Percentiles rank a stretch among this genome's conserved stretches.
phyloP scores from a whole-genome alignment of 2,888 invertebrate genomes.

The Pollenia griseotomentosa region DNA sequence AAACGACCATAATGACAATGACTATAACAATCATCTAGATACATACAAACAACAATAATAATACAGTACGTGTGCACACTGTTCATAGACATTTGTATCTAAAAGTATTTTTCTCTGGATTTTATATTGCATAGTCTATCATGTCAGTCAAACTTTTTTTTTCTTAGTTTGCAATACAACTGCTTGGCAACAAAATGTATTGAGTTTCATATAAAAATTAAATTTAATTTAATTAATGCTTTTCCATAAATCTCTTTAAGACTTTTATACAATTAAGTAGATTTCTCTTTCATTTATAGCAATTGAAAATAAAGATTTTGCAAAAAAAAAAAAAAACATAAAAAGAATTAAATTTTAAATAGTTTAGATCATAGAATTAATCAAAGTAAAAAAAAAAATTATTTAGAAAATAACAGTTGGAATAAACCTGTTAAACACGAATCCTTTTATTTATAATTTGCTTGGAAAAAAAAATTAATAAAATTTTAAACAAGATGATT shows the following conservation, averaged over 20 bases:
- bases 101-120: not conserved
- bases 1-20: slow-evolving; percentile 4
- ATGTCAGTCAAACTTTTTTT: slow-evolving; percentile 20
- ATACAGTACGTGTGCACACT: slow-evolving; percentile 1
- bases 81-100: not conserved
- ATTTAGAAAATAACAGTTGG: no score
- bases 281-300: slow-evolving; percentile 7
- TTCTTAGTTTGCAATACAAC: not conserved
- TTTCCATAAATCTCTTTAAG: not conserved
- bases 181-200: not conserved
- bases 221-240: slow-evolving; percentile 48
- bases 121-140: slow-evolving; percentile 11
- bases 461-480: no score
- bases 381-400: no score
- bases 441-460: no score
- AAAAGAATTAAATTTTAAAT: no score
- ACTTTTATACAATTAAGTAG: not conserved
- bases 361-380: no score
- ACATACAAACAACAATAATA: slow-evolving; percentile 7
- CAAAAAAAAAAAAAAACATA: not conserved
- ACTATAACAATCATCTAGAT: slow-evolving; percentile 26
- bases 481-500: no score
- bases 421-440: no score
- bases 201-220: slow-evolving; percentile 11
- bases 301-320: not conserved